Conservation (phyloP, 2,113 vertebrate species). For the Istiophorus platypterus region DNA sequence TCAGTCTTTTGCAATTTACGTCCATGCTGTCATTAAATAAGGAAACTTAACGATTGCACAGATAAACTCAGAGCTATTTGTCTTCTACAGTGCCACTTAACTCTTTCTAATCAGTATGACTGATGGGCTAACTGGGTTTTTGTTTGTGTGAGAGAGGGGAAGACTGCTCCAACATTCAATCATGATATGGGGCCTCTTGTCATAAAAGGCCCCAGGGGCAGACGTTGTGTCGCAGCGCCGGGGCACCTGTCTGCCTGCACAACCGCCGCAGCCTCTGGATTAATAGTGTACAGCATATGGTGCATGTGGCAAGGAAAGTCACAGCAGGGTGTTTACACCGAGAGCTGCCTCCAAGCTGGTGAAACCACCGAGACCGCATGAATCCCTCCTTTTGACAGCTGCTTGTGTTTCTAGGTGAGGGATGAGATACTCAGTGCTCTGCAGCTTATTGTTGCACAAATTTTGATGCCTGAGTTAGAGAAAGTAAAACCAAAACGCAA, state of each 20-base stretch:
- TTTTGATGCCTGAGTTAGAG: neutral
- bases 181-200: conserved; percentile 37
- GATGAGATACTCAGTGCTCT: neutral
- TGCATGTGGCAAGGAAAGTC: neutral
- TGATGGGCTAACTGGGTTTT: conserved; percentile 62
- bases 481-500: neutral
- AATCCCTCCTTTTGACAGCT: too few relatives aligned
- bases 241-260: conserved; percentile 37
- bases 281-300: neutral
- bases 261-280: neutral
- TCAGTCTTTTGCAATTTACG: conserved; percentile 20
- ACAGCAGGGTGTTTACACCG: neutral
- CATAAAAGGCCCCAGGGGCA: conserved; percentile 28
- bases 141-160: conserved; percentile 30
- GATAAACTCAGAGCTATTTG: conserved; percentile 47
- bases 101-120: conserved; percentile 45
- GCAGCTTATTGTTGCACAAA: neutral
- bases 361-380: too few relatives aligned
- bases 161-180: conserved; percentile 42
- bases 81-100: conserved; percentile 60
- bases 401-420: neutral
- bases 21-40: conserved; percentile 33
- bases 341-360: too few relatives aligned
- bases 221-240: neutral
- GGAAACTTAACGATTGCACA: conserved; percentile 46